Evolutionary conservation across 2,113 vertebrate genomes (phyloP), one percentile per base, ranked within the genome.

Genomic region (Trinectes maculatus): DNA sequence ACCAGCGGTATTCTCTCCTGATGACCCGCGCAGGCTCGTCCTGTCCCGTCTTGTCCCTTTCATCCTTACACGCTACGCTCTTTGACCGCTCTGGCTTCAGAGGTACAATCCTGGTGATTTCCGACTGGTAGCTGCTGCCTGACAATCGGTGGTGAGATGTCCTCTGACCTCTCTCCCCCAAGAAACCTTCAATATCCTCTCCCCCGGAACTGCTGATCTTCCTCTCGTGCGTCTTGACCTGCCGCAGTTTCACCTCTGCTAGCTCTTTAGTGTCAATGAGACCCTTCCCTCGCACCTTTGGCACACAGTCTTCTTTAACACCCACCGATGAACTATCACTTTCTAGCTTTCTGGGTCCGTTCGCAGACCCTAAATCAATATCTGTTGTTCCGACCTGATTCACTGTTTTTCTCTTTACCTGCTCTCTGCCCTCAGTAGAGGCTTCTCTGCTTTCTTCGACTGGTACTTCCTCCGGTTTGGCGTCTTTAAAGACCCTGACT

Each of bases 101-200:
- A 6, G 93, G 93, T 40, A 93, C 93, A 1, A 93, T 93, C 64
- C 90, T 80, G 63, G 91, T 91, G 73, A 93, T 87, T 80, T 93
- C 91, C 1, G 86, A 77, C 51, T 86, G 90, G 24, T 74, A 74
- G 72, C 88, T 72, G 44, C 86, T 82, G 37, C 88, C 87, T 25
- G 91, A 90, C 40, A 88, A 73, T 28, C 86, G 87, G 26, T 89
- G 73, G 21, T 86, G 47, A 29, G 87, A 85, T 4, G 84, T 82
- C 77, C 71, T 89, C 70, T 88, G 86, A 16, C 79, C 57, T 69
- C 82, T 87, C 42, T 92, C 89, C 6, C 79, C 73, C 25, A 83
- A 4, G 8, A 87, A 43, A 59, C 79, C 67, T 29, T 91, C 91
- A 0, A 81, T 47, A 29, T 89, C 86, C 43, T 89, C 87, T 9